These are phyloP conservation scores for Meandrina meandrites DNA, from an alignment of 92 coral and sea anemone genomes.

Conservation along the genomic window DNA sequence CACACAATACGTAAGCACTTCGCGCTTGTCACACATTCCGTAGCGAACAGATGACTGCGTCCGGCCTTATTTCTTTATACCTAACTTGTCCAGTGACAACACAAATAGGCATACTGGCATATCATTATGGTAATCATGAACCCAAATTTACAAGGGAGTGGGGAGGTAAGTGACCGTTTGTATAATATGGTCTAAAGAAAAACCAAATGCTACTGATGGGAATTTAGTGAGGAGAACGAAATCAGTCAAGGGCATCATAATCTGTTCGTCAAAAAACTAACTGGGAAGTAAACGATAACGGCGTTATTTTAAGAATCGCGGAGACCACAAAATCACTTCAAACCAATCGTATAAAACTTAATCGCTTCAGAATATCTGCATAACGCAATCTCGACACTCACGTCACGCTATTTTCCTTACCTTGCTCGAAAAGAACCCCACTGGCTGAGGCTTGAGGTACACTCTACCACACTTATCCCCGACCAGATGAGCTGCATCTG, in stretches of 20 bases:
- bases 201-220: too few relatives aligned
- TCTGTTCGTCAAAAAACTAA: too few relatives aligned
- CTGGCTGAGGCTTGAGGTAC: constrained; percentile 51
- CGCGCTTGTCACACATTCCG: neutral
- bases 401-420: constrained; percentile 14
- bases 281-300: too few relatives aligned
- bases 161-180: neutral
- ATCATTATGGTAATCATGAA: neutral
- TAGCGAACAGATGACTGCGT: neutral
- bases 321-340: too few relatives aligned
- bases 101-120: neutral
- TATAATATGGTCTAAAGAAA: neutral
- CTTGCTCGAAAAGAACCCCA: constrained; percentile 24
- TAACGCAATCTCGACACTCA: neutral
- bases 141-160: neutral
- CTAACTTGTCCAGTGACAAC: neutral
- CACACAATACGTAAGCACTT: neutral
- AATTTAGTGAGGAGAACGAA: too few relatives aligned
- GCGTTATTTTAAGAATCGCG: too few relatives aligned
- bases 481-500: constrained; percentile 71
- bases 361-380: too few relatives aligned
- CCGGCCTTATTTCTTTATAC: neutral
- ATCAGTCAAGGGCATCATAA: too few relatives aligned
- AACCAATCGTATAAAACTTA: too few relatives aligned
- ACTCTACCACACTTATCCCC: constrained; percentile 83